Evolutionary conservation across 2,888 invertebrate species (phyloP), one percentile per base, ranked within the genome.

Genomic region (Elysia crispata): DNA sequence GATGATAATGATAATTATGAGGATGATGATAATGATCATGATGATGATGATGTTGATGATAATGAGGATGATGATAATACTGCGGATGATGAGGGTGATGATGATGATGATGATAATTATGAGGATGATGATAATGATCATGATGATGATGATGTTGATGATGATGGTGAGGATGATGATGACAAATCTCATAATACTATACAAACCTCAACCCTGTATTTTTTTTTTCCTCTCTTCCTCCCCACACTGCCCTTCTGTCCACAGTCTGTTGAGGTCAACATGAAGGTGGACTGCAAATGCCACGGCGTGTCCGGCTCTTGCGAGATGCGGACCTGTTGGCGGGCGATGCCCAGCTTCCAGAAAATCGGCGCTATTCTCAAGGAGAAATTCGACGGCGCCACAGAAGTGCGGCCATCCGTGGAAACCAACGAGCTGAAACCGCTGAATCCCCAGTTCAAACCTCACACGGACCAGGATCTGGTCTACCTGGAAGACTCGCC

Each of bases 231-330:
- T 41, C 25, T 20, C 25, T 31, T n/a, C 31, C 25, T 54, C 33
- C 70, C 30, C 1, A 20, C 64, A n/a, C 5, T 54, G 15, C 8
- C 54, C 20, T 70, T 70, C 57, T 75, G 69, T 72, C 88, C 88
- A 41, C 88, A 93, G 93, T 90, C 92, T 20, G 89, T 94, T 31
- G 92, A 93, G 82, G 94, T 95, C 49, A 94, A 95, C 83, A 97
- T 97, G 96, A 85, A 87, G 80, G 85, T 88, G 33, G 88, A 89
- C 73, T 98, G 98, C 94, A 98, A 98, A 92, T 98, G 98, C 91
- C 98, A 98, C 90, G 98, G 98, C 0, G 97, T 98, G 60, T 97
- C 97, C 0, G 98, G 98, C 11, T 97, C 97, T 33, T 98, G 98
- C 93, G 97, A 97, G 88, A 94, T 98, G 89, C 96, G 97, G 90